Evolutionary conservation across 2,888 invertebrate species (phyloP), one percentile per base, ranked within the genome.

Genomic region (Xestobium rufovillosum): DNA sequence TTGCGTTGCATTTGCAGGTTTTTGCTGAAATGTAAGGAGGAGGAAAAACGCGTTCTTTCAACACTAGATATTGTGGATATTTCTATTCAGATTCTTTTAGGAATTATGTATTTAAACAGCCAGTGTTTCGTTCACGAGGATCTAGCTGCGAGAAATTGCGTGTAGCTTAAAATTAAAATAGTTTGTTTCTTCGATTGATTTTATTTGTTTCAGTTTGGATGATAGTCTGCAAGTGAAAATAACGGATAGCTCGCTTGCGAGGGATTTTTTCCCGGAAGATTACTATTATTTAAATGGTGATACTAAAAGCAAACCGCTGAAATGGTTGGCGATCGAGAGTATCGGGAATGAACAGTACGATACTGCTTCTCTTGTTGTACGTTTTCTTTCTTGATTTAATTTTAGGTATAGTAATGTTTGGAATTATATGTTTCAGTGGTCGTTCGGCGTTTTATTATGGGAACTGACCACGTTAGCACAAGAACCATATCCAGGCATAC

Each of bases 381-480:
- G 76, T 65, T 35, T 37, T 40, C 26, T 27, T n/a, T n/a, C n/a
- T n/a, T n/a, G n/a, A n/a, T n/a, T n/a, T n/a, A n/a, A n/a, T n/a
- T n/a, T n/a, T n/a, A n/a, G n/a, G n/a, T n/a, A n/a, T n/a, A n/a
- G 26, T 26, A 23, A 37, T 28, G 32, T 25, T 31, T 36, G 11
- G 23, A 23, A 10, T 27, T n/a, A 10, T 31, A 38, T 34, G 36
- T 56, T 60, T 36, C 59, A 89, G 83, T 95, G 95, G 95, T 83
- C 91, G 3, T 85, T 91, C 66, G 95, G 94, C n/a, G 86, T 95
- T 33, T 76, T 89, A 6, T 70, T 95, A 45, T 95, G 95, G 95
- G 95, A 95, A 67, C 67, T 95, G 57, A 80, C 88, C 47, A 94
- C 94, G 3, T 69, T 91, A 52, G 92, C 88, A 2, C 85, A 89